Conservation (phyloP, 2,888 invertebrate species). For the Rhamnusium bicolor region DNA sequence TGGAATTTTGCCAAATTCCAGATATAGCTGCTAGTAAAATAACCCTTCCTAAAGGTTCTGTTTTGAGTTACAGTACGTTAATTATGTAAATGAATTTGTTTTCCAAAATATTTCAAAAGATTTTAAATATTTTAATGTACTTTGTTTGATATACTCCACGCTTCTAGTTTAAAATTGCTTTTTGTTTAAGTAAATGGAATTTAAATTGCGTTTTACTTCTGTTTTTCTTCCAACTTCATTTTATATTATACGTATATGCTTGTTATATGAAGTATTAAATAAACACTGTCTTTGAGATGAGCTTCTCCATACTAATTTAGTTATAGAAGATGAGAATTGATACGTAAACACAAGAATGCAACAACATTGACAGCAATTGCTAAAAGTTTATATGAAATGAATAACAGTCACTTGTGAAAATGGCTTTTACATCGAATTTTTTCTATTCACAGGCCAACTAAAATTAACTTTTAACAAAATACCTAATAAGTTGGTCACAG, state of each 20-base stretch:
- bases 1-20: too few relatives aligned
- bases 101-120: background rate
- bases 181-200: slow-evolving; percentile 20
- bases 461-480: background rate
- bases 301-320: slow-evolving; percentile 5
- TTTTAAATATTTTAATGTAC: slow-evolving; percentile 13
- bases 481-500: too few relatives aligned
- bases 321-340: background rate
- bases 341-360: background rate
- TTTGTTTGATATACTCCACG: background rate
- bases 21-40: too few relatives aligned
- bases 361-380: slow-evolving; percentile 6
- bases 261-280: slow-evolving; percentile 12
- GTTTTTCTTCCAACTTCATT: slow-evolving; percentile 17
- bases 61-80: too few relatives aligned
- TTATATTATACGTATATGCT: background rate
- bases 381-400: background rate
- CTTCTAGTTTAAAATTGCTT: background rate
- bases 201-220: slow-evolving; percentile 7
- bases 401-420: background rate
- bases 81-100: too few relatives aligned
- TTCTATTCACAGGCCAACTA: too few relatives aligned
- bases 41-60: too few relatives aligned
- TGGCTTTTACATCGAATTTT: background rate
- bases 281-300: slow-evolving; percentile 8